Percentiles rank a stretch among this genome's conserved stretches.
phyloP scores from a whole-genome alignment of 2,113 vertebrate genomes.

The Crocuta crocuta region DNA sequence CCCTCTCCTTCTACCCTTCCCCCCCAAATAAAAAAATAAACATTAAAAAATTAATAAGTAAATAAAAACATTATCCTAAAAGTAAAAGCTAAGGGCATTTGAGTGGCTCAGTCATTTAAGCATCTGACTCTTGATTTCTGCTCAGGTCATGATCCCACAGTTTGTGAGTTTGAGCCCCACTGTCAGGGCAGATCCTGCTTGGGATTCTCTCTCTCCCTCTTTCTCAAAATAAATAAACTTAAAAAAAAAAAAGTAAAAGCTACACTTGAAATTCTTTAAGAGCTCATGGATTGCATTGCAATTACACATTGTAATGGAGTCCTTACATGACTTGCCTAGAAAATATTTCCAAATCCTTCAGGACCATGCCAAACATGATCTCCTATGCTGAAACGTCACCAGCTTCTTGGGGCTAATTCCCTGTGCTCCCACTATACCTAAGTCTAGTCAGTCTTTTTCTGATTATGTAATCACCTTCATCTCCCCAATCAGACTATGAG shows the following conservation, averaged over 20 bases:
- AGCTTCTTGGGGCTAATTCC: not conserved
- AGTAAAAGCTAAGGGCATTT: not conserved
- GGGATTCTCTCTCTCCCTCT: no score
- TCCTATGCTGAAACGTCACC: not conserved
- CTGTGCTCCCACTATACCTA: not conserved
- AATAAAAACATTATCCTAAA: not conserved
- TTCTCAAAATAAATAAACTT: no score
- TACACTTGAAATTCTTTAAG: not conserved
- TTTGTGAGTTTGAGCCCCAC: no score
- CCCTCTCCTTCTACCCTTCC: no score
- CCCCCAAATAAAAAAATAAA: no score
- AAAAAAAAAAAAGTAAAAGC: slow-evolving; percentile 1
- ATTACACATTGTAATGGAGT: not conserved
- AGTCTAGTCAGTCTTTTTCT: not conserved
- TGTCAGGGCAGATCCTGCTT: no score
- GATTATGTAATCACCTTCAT: not conserved
- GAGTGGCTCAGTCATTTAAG: no score
- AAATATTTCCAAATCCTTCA: not conserved
- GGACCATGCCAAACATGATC: not conserved
- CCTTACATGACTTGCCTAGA: not conserved
- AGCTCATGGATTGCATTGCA: not conserved
- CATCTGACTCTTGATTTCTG: no score
- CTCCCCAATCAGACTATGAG: not conserved
- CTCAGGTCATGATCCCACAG: no score
- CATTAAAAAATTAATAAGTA: no score